Conservation (phyloP, 1,140 invertebrate genomes). For the Drosophila suzukii region DNA sequence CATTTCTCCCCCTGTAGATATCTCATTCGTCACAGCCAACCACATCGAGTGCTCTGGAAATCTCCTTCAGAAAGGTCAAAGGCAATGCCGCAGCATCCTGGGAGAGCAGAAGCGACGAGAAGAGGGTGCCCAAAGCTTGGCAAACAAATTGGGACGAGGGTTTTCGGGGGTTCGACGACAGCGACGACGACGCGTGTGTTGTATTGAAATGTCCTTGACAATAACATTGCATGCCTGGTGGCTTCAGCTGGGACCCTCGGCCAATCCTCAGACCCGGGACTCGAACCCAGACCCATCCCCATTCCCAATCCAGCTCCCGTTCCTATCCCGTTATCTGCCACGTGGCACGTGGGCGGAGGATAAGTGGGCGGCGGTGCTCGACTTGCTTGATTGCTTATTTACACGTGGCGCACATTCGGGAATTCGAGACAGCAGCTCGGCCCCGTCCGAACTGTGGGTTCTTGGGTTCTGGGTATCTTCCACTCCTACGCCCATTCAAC, state of each 20-base stretch:
- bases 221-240: constrained; percentile 75
- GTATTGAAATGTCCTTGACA: constrained; percentile 80
- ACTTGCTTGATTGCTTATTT: constrained; percentile 67
- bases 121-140: constrained; percentile 8
- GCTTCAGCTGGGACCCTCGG: constrained; percentile 24
- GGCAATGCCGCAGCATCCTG: constrained; percentile 57
- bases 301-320: neutral
- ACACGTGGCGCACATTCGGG: constrained; percentile 66
- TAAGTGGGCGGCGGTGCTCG: constrained; percentile 27
- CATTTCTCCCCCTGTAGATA: constrained; percentile 2
- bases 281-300: neutral
- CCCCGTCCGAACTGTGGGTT: constrained; percentile 1
- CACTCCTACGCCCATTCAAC: constrained; percentile 20
- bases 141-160: constrained; percentile 6
- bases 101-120: constrained; percentile 3
- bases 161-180: constrained; percentile 22
- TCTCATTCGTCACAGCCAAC: constrained; percentile 17
- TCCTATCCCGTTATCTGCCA: constrained; percentile 32
- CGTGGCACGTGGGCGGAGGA: constrained; percentile 44
- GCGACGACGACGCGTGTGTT: constrained; percentile 58
- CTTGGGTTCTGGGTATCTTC: neutral
- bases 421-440: constrained; percentile 34
- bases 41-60: constrained; percentile 40
- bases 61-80: constrained; percentile 82
- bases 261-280: constrained; percentile 9